Conservation (phyloP, 2,888 invertebrate genomes). For the Tiliacea aurago region DNA sequence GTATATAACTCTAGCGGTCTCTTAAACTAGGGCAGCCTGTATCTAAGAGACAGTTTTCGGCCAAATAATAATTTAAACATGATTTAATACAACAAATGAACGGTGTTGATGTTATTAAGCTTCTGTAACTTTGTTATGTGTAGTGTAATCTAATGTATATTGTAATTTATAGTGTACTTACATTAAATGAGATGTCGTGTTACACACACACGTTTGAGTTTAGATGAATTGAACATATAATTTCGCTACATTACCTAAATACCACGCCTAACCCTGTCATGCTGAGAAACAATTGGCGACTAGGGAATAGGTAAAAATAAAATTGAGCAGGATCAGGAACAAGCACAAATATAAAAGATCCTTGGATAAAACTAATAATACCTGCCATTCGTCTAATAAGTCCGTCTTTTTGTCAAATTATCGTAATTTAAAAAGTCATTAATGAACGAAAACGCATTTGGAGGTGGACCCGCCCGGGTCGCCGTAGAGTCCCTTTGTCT, state of each 20-base stretch:
- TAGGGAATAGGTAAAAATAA: background rate
- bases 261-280: background rate
- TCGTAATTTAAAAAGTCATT: slow-evolving; percentile 73
- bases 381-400: slow-evolving; percentile 60
- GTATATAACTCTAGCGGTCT: too few relatives aligned
- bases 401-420: slow-evolving; percentile 68
- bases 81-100: too few relatives aligned
- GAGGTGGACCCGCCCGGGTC: slow-evolving; percentile 63
- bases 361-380: slow-evolving; percentile 51
- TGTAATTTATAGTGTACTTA: too few relatives aligned
- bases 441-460: slow-evolving; percentile 62
- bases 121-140: too few relatives aligned
- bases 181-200: too few relatives aligned
- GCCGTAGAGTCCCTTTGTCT: slow-evolving; percentile 70
- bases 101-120: too few relatives aligned
- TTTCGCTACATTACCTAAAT: background rate
- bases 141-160: too few relatives aligned
- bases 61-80: too few relatives aligned
- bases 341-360: slow-evolving; percentile 6
- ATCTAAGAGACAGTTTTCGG: too few relatives aligned
- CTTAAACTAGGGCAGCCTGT: too few relatives aligned
- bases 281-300: too few relatives aligned
- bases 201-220: too few relatives aligned
- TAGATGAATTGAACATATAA: background rate
- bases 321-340: background rate